Percentiles rank a stretch among this genome's conserved stretches.
These are phyloP conservation scores for Lottia scabra DNA, from an alignment of 2,888 invertebrate genomes.

Conservation along the genomic window DNA sequence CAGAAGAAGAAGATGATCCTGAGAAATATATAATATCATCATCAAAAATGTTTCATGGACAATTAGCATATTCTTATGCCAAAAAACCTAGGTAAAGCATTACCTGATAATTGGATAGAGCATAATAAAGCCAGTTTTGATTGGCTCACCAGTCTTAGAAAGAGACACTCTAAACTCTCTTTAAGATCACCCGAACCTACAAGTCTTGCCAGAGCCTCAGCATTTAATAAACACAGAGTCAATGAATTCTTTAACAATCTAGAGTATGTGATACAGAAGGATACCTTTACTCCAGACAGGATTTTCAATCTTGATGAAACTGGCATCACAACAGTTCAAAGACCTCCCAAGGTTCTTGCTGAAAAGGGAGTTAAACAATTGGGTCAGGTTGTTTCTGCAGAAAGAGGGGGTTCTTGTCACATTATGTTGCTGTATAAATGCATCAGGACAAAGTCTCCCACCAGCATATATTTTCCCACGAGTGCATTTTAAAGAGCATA, in stretches of 20 bases:
- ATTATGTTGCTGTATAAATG: neutral
- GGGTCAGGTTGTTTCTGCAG: neutral
- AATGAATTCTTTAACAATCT: too few relatives aligned
- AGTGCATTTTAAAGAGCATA: neutral
- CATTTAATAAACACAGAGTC: too few relatives aligned
- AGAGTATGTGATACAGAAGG: neutral
- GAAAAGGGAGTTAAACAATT: neutral
- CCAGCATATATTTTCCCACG: neutral
- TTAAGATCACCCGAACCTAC: too few relatives aligned
- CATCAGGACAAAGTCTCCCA: neutral
- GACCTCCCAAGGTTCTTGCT: neutral
- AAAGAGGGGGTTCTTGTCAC: neutral
- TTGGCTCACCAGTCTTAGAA: too few relatives aligned
- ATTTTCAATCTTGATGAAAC: neutral
- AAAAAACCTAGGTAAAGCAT: too few relatives aligned
- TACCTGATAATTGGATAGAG: too few relatives aligned
- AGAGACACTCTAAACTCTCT: too few relatives aligned
- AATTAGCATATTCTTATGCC: too few relatives aligned
- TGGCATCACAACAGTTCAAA: neutral
- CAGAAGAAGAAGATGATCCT: neutral
- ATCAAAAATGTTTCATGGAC: too few relatives aligned
- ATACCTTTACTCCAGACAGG: neutral
- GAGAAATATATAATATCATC: too few relatives aligned
- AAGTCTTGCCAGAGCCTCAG: too few relatives aligned
- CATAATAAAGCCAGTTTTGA: too few relatives aligned